Percentiles rank a stretch among this genome's conserved stretches.
phyloP scores from a whole-genome alignment of 1,140 invertebrate genomes.

The Halesus radiatus region DNA sequence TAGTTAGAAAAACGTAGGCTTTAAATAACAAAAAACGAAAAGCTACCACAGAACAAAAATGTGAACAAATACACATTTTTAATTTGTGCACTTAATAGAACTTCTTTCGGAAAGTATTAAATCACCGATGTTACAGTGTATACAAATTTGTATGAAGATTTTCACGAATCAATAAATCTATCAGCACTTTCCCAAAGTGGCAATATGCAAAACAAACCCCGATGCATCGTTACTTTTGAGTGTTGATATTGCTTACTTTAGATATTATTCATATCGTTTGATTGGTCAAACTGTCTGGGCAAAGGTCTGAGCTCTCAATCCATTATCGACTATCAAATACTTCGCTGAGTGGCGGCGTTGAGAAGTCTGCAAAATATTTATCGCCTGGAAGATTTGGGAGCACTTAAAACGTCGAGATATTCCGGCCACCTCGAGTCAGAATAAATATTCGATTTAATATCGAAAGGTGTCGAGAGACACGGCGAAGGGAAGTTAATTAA shows the following conservation, averaged over 20 bases:
- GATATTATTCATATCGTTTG: neutral
- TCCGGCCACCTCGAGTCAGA: slow-evolving; percentile 14
- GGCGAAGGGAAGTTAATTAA: neutral
- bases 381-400: neutral
- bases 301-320: neutral
- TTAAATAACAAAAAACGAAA: no score
- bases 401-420: slow-evolving; percentile 19
- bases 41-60: no score
- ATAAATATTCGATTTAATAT: slow-evolving; percentile 7
- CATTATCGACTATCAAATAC: slow-evolving; percentile 21
- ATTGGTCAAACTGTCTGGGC: slow-evolving; percentile 1
- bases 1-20: no score
- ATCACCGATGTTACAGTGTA: neutral
- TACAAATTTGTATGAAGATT: neutral
- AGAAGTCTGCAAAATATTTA: slow-evolving; percentile 43
- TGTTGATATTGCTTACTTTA: neutral
- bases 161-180: neutral
- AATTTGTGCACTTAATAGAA: no score
- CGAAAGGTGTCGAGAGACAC: slow-evolving; percentile 1
- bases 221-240: neutral
- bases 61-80: no score
- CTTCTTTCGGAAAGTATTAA: no score
- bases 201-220: neutral
- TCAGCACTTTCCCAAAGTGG: neutral
- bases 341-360: slow-evolving; percentile 26